Conservation (phyloP, 2,797 vertebrate species). For the Eupleurogrammus muticus region DNA sequence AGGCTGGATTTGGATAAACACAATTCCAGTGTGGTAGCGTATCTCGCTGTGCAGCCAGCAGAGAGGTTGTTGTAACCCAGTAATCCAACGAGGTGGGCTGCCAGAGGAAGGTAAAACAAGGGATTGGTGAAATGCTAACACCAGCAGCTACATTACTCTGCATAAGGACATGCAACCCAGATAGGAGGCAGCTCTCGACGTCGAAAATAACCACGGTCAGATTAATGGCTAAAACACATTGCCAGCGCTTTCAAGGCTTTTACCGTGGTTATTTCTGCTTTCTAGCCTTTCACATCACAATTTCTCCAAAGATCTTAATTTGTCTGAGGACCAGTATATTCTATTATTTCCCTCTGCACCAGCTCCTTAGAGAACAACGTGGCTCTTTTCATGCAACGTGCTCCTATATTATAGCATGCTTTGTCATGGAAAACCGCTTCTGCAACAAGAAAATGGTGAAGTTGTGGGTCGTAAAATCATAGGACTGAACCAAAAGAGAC, state of each 20-base stretch:
- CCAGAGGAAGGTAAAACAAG: slow-evolving; percentile 54
- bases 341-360: too few species aligned
- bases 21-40: slow-evolving; percentile 35
- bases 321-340: neutral
- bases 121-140: slow-evolving; percentile 30
- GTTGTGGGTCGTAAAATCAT: too few species aligned
- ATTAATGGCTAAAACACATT: slow-evolving; percentile 30
- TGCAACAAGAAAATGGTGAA: too few species aligned
- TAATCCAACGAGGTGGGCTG: slow-evolving; percentile 46
- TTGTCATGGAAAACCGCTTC: too few species aligned
- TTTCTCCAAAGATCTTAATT: neutral
- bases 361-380: too few species aligned
- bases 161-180: slow-evolving; percentile 8
- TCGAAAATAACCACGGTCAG: slow-evolving; percentile 4
- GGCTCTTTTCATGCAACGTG: too few species aligned
- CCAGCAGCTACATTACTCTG: neutral
- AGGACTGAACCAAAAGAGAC: too few species aligned
- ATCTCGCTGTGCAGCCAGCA: slow-evolving; percentile 42
- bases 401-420: too few species aligned
- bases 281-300: neutral
- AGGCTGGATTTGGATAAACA: slow-evolving; percentile 52
- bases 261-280: slow-evolving; percentile 1
- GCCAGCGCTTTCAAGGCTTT: neutral
- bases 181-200: slow-evolving; percentile 20
- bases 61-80: slow-evolving; percentile 54